Base-by-base conservation (phyloP, 2,888 invertebrate species). In the Incurvaria masculella region DNA sequence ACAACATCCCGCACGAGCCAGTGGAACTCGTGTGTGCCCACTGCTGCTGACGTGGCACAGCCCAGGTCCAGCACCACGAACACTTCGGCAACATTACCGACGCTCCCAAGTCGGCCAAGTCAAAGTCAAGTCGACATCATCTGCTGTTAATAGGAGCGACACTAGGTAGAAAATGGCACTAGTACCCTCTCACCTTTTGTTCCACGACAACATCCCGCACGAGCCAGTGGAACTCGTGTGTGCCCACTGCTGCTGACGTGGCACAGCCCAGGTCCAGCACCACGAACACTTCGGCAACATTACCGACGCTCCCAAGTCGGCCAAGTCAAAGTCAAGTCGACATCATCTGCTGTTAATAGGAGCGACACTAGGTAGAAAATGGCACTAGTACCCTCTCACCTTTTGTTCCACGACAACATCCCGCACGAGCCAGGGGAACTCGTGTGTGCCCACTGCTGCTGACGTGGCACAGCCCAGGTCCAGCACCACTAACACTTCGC, bases 251-350 rank as follows among this genome's bases (percentile, higher is more conserved):
- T 21, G 89, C 81, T 1, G 93, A 88, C 46, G 88, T 74, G 0
- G 81, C 69, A 51, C 91, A 85, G 0, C 95, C 95, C 38, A 83
- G 79, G 1, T 87, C 84, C 27, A 96, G 72, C 1, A 95, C 93
- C 5, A 95, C 85, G 66, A 95, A 96, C 18, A 95, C 92, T 46
- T 96, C 95, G 42, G 94, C 95, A 0, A 96, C 94, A 68, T 97
- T 94, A 49, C 86, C 85, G 53, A 96, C 53, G 96, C 81, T 4
- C 89, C 89, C 44, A 94, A 70, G 58, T 87, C 86, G 0, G 79
- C 81, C 2, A 72, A 69, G 46, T 66, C 69, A n/a, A n/a, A n/a
- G n/a, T n/a, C n/a, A n/a, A n/a, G n/a, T n/a, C n/a, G n/a, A n/a
- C n/a, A n/a, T n/a, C n/a, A n/a, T n/a, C n/a, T n/a, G n/a, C n/a